A percentile compares a stretch with the other conserved stretches of the same genome.
These are phyloP conservation scores for Cataglyphis hispanica DNA, from an alignment of 1,140 invertebrate species.

Conservation along the genomic window DNA sequence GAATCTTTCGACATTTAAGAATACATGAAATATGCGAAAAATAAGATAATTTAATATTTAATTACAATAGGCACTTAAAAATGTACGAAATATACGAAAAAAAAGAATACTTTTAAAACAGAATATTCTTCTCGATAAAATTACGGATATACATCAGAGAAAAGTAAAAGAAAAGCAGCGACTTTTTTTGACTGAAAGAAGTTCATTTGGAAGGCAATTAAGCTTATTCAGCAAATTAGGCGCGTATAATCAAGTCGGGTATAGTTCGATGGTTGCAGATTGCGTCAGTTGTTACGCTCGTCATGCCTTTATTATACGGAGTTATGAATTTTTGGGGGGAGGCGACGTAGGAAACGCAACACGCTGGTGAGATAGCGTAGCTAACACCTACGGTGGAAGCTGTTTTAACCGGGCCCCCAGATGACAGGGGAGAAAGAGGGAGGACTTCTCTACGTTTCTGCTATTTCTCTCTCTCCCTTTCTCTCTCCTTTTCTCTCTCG, in stretches of 20 bases:
- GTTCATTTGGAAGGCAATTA: conserved; percentile 63
- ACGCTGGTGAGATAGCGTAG: conserved; percentile 21
- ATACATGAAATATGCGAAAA: neutral
- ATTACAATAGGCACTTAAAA: neutral
- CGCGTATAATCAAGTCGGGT: conserved; percentile 18
- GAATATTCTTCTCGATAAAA: conserved; percentile 28
- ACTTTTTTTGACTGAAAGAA: conserved; percentile 35
- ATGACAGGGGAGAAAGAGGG: neutral
- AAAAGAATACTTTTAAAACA: neutral
- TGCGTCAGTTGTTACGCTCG: conserved; percentile 61
- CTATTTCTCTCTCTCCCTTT: conserved; percentile 19
- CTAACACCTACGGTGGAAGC: conserved; percentile 19
- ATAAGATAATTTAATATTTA: neutral
- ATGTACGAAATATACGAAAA: neutral
- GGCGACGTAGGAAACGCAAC: conserved; percentile 11
- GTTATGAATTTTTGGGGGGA: conserved; percentile 69
- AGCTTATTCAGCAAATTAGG: conserved; percentile 68
- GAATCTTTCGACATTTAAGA: neutral
- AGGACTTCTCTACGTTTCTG: neutral
- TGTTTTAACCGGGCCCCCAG: conserved; percentile 36
- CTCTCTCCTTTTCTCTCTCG: neutral
- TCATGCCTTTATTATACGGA: conserved; percentile 38
- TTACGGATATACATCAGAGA: neutral
- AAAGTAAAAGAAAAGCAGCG: neutral
- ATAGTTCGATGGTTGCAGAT: conserved; percentile 65